These are phyloP conservation scores for Protonibea diacanthus DNA, from an alignment of 2,797 vertebrate genomes.

Conservation along the genomic window DNA sequence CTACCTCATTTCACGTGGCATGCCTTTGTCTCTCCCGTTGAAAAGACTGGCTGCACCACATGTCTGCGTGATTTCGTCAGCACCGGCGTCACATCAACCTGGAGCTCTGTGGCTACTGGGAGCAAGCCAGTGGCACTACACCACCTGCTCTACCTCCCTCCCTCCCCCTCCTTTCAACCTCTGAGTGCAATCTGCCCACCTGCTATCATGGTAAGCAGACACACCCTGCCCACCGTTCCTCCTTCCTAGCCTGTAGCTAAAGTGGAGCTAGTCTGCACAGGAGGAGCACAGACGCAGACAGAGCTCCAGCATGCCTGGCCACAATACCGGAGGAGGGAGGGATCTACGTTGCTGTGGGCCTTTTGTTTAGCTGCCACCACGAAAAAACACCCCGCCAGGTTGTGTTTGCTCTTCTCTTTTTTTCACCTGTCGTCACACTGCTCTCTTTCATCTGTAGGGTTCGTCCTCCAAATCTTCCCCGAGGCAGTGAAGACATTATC, in stretches of 20 bases:
- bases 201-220: constrained; percentile 72
- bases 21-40: constrained; percentile 47
- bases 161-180: constrained; percentile 33
- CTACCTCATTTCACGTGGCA: not conserved
- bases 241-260: constrained; percentile 66
- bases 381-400: constrained; percentile 58
- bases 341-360: constrained; percentile 63
- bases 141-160: constrained; percentile 64
- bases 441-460: constrained; percentile 72
- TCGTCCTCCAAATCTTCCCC: constrained; percentile 64
- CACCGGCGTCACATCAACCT: constrained; percentile 26
- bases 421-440: constrained; percentile 64
- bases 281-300: constrained; percentile 65
- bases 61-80: constrained; percentile 70
- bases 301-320: constrained; percentile 67
- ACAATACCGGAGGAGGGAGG: constrained; percentile 70
- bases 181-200: constrained; percentile 68
- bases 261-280: constrained; percentile 66
- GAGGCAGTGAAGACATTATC: constrained; percentile 74
- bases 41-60: constrained; percentile 41
- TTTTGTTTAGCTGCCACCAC: constrained; percentile 70
- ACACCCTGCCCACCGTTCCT: constrained; percentile 70
- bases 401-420: constrained; percentile 62
- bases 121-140: constrained; percentile 30
- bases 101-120: not conserved